A percentile compares a stretch with the other conserved stretches of the same genome.
Conservation (phyloP, 2,113 vertebrate species). For the Morone chrysops region DNA sequence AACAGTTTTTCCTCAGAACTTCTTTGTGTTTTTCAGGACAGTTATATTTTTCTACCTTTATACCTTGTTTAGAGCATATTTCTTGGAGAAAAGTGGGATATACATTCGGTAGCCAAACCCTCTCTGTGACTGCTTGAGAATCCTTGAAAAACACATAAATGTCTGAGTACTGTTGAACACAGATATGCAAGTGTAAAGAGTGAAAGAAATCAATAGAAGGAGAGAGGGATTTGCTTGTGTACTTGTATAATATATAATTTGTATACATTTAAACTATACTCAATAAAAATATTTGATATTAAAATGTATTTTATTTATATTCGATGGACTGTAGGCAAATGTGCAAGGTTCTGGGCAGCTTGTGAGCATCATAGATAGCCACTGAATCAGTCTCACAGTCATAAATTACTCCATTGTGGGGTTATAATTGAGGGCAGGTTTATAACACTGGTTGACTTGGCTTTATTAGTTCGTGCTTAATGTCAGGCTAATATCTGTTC, state of each 20-base stretch:
- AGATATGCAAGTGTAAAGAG: background rate
- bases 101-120: slow-evolving; percentile 6
- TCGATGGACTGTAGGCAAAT: slow-evolving; percentile 20
- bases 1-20: slow-evolving; percentile 7
- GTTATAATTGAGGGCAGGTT: slow-evolving; percentile 57
- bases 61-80: background rate
- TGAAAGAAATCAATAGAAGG: background rate
- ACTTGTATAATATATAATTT: background rate
- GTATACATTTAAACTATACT: slow-evolving; percentile 15
- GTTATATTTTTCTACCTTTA: slow-evolving; percentile 28
- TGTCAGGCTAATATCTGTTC: slow-evolving; percentile 42
- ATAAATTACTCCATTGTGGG: slow-evolving; percentile 52
- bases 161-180: slow-evolving; percentile 1
- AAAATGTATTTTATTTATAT: slow-evolving; percentile 4
- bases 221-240: background rate
- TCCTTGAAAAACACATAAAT: slow-evolving; percentile 20
- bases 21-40: slow-evolving; percentile 22
- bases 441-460: slow-evolving; percentile 42
- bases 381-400: slow-evolving; percentile 40
- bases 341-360: background rate
- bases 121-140: slow-evolving; percentile 4
- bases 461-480: slow-evolving; percentile 48
- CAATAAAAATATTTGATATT: slow-evolving; percentile 22
- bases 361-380: slow-evolving; percentile 26
- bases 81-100: background rate